These are phyloP conservation scores for Zingel zingel DNA, from an alignment of 2,113 vertebrate species.

Conservation along the genomic window DNA sequence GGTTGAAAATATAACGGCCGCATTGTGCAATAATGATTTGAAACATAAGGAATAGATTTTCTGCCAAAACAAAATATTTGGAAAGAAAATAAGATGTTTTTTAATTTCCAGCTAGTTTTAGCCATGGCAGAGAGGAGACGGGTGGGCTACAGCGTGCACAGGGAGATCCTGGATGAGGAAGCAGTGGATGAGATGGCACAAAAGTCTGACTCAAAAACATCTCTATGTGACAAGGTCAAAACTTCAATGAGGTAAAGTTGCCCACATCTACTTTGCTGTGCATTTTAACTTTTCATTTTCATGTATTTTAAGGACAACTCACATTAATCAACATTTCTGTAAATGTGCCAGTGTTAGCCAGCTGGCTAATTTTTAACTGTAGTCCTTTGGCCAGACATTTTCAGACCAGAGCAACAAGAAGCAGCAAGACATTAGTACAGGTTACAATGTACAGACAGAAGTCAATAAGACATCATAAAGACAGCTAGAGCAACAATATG, in stretches of 20 bases:
- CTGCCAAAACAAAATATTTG: background rate
- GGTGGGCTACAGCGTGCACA: conserved; percentile 67
- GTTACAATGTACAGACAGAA: no score
- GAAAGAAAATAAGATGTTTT: background rate
- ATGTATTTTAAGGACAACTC: no score
- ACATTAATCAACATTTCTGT: no score
- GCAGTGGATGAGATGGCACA: conserved; percentile 73
- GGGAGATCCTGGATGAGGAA: conserved; percentile 80
- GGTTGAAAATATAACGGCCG: background rate
- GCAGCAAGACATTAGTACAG: no score
- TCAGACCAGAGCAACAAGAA: no score
- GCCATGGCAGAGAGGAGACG: conserved; percentile 61
- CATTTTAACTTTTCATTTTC: background rate
- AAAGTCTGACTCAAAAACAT: conserved; percentile 58
- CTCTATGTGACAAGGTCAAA: conserved; percentile 71
- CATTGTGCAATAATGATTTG: background rate
- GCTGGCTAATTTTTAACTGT: no score
- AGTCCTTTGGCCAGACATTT: no score
- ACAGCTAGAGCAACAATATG: no score
- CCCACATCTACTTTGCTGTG: background rate
- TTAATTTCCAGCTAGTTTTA: background rate
- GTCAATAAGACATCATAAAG: no score
- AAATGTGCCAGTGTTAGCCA: no score
- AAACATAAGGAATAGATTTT: background rate
- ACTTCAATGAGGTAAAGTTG: conserved; percentile 76